Base-by-base conservation (phyloP, 2,797 vertebrate species). In the Falco cherrug region DNA sequence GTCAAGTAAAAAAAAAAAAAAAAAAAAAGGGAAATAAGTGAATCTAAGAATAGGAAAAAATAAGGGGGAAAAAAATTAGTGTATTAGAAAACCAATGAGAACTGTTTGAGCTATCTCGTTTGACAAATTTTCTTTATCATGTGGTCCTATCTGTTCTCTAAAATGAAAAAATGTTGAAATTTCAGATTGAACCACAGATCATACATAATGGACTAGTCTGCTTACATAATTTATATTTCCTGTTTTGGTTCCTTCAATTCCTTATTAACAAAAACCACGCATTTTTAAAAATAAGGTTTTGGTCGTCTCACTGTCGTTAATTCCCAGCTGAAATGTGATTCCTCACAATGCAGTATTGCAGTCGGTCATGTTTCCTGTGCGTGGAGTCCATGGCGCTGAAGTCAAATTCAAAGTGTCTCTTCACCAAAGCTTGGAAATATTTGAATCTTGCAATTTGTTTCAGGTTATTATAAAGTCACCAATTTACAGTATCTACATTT, bases 51-150 rank as follows among this genome's bases (percentile, higher is more conserved):
- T 9, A 61, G 18, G 22, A 3, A 35, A 39, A 57, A 24, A 53
- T 43, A 35, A 11, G 1, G 5, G 22, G 5, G 3, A 7, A 13
- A 24, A 33, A 35, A 11, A 8, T 0, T 9, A 48, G 7, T 73
- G 33, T 65, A 60, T 73, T 54, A 63, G 3, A 70, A 25, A 69
- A 74, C 11, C 15, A 37, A 2, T 39, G n/a, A 70, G n/a, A 85
- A 67, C 22, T 35, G 4, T 45, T 50, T 29, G 39, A 73, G 43
- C 21, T 24, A 5, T 68, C 20, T 60, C 25, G 50, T 16, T 43
- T 93, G 35, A 18, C 1, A 1, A 2, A 19, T 48, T 39, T 65
- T 28, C 45, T 88, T 56, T 78, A 53, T 71, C 8, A 16, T 18
- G 7, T 59, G 7, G 13, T 84, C 26, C 22, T 74, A 26, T 24